These are phyloP conservation scores for Sitodiplosis mosellana DNA, from an alignment of 1,140 invertebrate species.

Conservation along the genomic window DNA sequence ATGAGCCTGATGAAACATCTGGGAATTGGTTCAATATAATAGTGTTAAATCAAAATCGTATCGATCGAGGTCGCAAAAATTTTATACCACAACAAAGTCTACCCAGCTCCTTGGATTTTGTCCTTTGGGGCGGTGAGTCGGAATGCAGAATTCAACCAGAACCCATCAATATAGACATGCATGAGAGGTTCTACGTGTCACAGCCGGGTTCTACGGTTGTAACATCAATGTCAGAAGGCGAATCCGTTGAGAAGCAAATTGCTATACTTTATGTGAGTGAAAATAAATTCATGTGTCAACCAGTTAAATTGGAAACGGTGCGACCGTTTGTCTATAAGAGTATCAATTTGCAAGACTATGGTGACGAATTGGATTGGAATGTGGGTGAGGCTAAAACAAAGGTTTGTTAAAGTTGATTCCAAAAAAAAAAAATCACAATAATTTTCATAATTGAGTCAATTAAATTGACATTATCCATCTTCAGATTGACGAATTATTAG, in stretches of 20 bases:
- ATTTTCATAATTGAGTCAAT: conserved; percentile 4
- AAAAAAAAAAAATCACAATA: no score
- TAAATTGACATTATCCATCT: conserved; percentile 12
- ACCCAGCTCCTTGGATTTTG: conserved; percentile 72
- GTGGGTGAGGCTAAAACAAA: conserved; percentile 30
- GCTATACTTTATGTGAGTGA: conserved; percentile 60
- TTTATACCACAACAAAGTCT: conserved; percentile 70
- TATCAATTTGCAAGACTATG: conserved; percentile 31
- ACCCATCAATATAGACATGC: conserved; percentile 53
- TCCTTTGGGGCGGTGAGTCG: conserved; percentile 98
- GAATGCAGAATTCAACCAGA: conserved; percentile 71
- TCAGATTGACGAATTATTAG: conserved; percentile 26
- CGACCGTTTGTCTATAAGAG: conserved; percentile 67
- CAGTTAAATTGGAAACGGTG: conserved; percentile 64
- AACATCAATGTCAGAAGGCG: conserved; percentile 79
- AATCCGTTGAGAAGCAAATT: conserved; percentile 69
- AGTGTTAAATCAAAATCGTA: conserved; percentile 91
- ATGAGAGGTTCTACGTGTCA: conserved; percentile 47
- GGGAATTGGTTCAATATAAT: conserved; percentile 69
- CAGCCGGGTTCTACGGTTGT: conserved; percentile 93
- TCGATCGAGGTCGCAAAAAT: conserved; percentile 52
- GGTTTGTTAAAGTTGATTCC: conserved; percentile 19
- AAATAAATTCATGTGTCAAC: conserved; percentile 45
- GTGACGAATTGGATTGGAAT: conserved; percentile 21
- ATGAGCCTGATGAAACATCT: conserved; percentile 37